Base-by-base conservation (phyloP, 2,888 invertebrate genomes). In the Synanthedon formicaeformis region DNA sequence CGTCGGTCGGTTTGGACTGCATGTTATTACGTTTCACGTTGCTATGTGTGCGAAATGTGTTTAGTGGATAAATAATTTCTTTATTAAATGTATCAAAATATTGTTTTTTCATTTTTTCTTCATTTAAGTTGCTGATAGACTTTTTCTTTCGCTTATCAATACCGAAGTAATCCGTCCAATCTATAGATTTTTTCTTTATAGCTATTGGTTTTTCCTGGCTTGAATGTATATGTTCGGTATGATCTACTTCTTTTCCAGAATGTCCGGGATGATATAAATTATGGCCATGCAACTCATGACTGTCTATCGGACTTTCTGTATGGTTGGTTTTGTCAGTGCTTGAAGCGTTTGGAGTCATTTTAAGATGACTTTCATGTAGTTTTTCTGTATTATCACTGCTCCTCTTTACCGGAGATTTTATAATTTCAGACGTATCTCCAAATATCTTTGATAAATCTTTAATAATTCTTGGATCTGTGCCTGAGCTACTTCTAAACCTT, bases 111-210 rank as follows among this genome's bases (percentile, higher is more conserved):
- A 80, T 75, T 52, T 77, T 81, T 50, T 88, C 88, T 60, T 88
- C 88, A 53, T 76, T 81, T 3, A 77, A 67, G 41, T 83, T 79
- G 49, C 76, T 78, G 2, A 69, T 63, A 0, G 90, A 86, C 64
- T 92, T 92, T 75, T 93, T 94, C 74, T 90, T 91, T 55, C 94
- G 91, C 58, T 92, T 90, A 71, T 96, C 95, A 57, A 95, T 90
- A 0, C 96, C 96, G 67, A 96, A 95, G 68, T 96, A 95, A 64
- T 94, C 92, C 0, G 94, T 93, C 96, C 95, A 96, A 66, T 95
- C 92, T 56, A 96, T 90, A 1, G 94, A 94, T 73, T 95, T 96
- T 78, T 95, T 95, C 58, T 92, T 91, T 6, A 94, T 74, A 27
- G 85, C 82, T 48, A 90, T 85, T 8, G 86, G 81, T 60, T 87